phyloP scores from a whole-genome alignment of 2,113 vertebrate species.

The Puma concolor region DNA sequence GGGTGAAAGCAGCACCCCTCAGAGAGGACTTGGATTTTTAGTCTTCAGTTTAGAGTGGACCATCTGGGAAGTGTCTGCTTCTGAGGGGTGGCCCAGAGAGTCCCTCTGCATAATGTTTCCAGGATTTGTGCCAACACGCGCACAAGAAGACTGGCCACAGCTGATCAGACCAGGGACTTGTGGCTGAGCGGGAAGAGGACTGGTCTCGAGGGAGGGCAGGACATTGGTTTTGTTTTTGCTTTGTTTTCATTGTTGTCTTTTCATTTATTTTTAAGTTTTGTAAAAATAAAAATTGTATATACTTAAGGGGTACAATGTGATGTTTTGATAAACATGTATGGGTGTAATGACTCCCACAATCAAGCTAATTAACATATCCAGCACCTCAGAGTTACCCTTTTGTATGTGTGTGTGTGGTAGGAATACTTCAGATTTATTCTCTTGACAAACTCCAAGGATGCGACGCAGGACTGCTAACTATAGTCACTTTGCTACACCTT shows the following conservation, averaged over 20 bases:
- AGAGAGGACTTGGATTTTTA: neutral
- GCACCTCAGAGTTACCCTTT: neutral
- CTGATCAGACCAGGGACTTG: neutral
- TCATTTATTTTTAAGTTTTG: neutral
- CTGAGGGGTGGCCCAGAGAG: neutral
- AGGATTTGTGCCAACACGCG: neutral
- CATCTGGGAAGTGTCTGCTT: neutral
- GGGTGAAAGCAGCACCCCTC: neutral
- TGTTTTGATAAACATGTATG: neutral
- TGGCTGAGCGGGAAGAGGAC: neutral
- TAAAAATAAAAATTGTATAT: neutral
- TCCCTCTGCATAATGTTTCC: neutral
- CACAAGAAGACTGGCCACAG: neutral
- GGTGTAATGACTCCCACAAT: neutral
- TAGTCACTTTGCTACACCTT: too few species aligned
- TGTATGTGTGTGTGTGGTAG: neutral
- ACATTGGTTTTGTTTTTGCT: neutral
- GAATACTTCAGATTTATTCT: neutral
- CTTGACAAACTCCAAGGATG: neutral
- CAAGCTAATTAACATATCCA: neutral
- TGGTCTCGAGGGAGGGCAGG: neutral
- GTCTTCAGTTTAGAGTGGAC: neutral
- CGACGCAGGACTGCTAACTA: neutral
- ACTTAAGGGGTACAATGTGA: neutral
- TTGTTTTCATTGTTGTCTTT: neutral